These are phyloP conservation scores for Drepana arcuata DNA, from an alignment of 1,140 invertebrate genomes.

Conservation along the genomic window DNA sequence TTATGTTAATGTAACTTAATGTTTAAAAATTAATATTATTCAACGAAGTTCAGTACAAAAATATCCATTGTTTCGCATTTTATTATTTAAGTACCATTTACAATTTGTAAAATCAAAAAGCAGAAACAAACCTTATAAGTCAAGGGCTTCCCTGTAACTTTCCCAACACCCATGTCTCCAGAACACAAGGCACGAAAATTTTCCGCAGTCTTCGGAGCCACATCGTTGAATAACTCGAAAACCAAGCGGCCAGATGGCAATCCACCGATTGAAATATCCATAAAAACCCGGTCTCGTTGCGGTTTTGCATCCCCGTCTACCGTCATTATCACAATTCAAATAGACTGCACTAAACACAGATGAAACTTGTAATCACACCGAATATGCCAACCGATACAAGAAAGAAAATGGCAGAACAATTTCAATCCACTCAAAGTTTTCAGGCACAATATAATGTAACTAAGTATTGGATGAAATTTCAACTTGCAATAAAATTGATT, in stretches of 20 bases:
- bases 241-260: slow-evolving; percentile 90
- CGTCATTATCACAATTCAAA: slow-evolving; percentile 36
- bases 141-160: slow-evolving; percentile 79
- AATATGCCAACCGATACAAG: no score
- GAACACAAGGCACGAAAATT: slow-evolving; percentile 95
- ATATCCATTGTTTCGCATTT: no score
- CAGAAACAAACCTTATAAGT: slow-evolving; percentile 78
- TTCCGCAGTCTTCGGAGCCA: slow-evolving; percentile 93
- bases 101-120: no score
- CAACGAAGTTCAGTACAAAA: no score
- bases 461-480: no score
- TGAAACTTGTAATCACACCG: neutral
- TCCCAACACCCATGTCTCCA: slow-evolving; percentile 87
- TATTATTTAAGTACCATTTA: no score
- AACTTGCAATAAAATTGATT: no score
- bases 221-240: slow-evolving; percentile 94
- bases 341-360: neutral
- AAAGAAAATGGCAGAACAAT: no score
- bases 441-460: no score
- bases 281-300: slow-evolving; percentile 82
- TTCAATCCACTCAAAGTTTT: no score
- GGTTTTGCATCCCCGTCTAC: slow-evolving; percentile 58
- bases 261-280: slow-evolving; percentile 94
- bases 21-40: no score
- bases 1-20: no score